Evolutionary conservation across 2,888 invertebrate species (phyloP), one percentile per base, ranked within the genome.

Genomic region (Noctua janthe): DNA sequence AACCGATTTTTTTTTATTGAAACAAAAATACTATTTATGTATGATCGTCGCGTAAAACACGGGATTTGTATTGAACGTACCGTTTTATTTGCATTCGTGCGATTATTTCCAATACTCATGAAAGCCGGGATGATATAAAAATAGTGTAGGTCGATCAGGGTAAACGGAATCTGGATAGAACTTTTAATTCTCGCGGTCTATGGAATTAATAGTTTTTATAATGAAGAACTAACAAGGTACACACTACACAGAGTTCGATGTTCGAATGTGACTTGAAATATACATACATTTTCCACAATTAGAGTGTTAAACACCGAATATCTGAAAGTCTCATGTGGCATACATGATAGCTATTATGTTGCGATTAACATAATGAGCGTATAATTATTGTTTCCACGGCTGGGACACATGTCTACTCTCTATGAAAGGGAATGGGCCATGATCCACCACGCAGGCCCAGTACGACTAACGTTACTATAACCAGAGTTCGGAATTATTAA

Each of bases 61-160:
- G 39, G 35, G 15, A 35, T 64, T 66, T 10, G 66, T 43, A 76
- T 62, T 59, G 74, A 35, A 59, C 67, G 49, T n/a, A 23, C 54
- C 20, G 67, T 77, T 84, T 66, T 72, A 72, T 84, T 86, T 84
- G 2, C 43, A 70, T 74, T 74, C 15, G 49, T 82, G 23, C 56
- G 54, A 67, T 81, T 67, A 81, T 71, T 71, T 66, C n/a, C 64
- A 49, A 74, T 72, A 70, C 59, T n/a, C 43, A 69, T 73, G 66
- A 23, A 75, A 59, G 13, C 29, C 15, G 39, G 35, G 35, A 70
- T 64, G 20, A 69, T 76, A 72, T 76, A 76, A 74, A 83, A 83
- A 84, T 62, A 72, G 67, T 62, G n/a, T 10, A 20, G 51, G 3
- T 79, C 23, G 62, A 8, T 64, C 39, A 39, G 59, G 54, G 62